Base-by-base conservation (phyloP, 2,113 vertebrate species). In the Athene noctua region DNA sequence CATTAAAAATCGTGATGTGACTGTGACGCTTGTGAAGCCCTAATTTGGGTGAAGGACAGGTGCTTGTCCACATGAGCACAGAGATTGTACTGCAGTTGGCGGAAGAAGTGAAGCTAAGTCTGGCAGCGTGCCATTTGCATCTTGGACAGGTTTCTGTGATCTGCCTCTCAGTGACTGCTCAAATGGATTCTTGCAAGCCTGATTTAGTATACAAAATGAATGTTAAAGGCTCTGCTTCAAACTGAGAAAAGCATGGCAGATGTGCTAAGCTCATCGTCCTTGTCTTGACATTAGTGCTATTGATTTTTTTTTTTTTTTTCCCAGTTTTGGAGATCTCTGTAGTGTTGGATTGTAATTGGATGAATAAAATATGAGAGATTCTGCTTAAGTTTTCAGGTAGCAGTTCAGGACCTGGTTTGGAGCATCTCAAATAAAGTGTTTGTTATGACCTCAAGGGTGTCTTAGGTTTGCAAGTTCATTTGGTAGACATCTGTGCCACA, bases 361-460 rank as follows among this genome's bases (percentile, higher is more conserved):
- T 66, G 46, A 93, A 75, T 66, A 18, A 58, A 75, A 29, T 36
- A 3, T 30, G 44, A 71, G 72, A 38, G 32, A 44, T 78, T 71
- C 40, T 19, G 18, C 20, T 58, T 38, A 51, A 55, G 6, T 88
- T 79, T 72, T 75, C 44, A 77, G 29, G 11, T 17, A 12, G 51
- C 49, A 62, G 23, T 59, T 92, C 59, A 61, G 38, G 44, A 65
- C 51, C 23, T 71, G 51, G 7, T 88, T 80, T 93, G 72, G 27
- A 89, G 49, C n/a, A 65, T 78, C 25, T 30, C 55, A 32, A 19
- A 57, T 78, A 62, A 66, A n/a, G 6, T 18, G 13, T 58, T 90
- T 20, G 2, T 54, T 52, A 40, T 67, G 55, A 51, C 10, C 21
- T 74, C 0, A 0, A n/a, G 36, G 13, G 7, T 78, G 19, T 71